Percentiles rank a stretch among this genome's conserved stretches.
These are phyloP conservation scores for Heliconius ismenius DNA, from an alignment of 2,888 invertebrate genomes.

Conservation along the genomic window DNA sequence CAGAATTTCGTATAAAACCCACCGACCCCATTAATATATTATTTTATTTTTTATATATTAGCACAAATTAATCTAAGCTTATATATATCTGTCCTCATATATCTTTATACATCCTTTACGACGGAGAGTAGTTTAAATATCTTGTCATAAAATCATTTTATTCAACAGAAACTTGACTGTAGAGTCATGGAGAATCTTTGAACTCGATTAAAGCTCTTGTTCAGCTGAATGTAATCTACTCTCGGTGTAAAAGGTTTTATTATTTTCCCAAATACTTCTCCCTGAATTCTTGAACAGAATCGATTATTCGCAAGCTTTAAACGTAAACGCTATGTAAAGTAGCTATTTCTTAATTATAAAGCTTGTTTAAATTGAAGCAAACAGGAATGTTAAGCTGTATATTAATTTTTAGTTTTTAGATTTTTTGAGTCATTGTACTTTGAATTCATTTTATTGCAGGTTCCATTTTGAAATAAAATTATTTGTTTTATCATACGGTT, in stretches of 20 bases:
- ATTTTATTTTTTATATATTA: not conserved
- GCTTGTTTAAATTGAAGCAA: not conserved
- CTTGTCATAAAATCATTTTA: slow-evolving; percentile 20
- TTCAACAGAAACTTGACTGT: slow-evolving; percentile 29
- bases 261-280: slow-evolving; percentile 18
- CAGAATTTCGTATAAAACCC: too few relatives aligned
- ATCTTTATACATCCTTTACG: not conserved
- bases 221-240: slow-evolving; percentile 32
- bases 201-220: slow-evolving; percentile 35
- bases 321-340: slow-evolving; percentile 6
- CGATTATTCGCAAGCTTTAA: slow-evolving; percentile 11
- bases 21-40: not conserved
- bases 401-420: not conserved
- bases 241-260: slow-evolving; percentile 31
- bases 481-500: not conserved
- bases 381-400: not conserved
- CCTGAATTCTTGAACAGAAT: slow-evolving; percentile 6
- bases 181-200: slow-evolving; percentile 20
- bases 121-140: not conserved
- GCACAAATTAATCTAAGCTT: not conserved
- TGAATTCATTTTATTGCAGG: not conserved
- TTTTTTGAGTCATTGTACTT: not conserved
- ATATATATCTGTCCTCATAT: not conserved
- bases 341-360: slow-evolving; percentile 15
- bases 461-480: not conserved